A percentile compares a stretch with the other conserved stretches of the same genome.
phyloP scores from a whole-genome alignment of 2,113 vertebrate species.

The Stigmatopora nigra region DNA sequence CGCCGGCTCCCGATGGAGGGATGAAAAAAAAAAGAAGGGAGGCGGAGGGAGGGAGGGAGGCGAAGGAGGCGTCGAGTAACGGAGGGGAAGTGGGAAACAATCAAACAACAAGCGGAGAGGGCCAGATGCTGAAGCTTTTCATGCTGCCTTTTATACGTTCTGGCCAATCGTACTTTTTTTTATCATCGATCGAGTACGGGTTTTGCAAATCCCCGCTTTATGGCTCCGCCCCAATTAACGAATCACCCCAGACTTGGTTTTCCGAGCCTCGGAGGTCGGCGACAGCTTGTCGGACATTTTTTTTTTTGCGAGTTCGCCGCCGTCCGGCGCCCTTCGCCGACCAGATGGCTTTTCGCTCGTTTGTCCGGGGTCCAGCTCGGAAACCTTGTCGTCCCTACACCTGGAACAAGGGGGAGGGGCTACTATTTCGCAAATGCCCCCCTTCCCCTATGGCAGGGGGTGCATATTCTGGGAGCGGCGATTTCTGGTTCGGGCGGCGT shows the following conservation, averaged over 20 bases:
- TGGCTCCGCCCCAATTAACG: conserved; percentile 1
- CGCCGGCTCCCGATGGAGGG: conserved; percentile 64
- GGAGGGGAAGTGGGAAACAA: conserved; percentile 60
- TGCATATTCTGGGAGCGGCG: too few relatives aligned
- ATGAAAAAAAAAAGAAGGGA: conserved; percentile 57
- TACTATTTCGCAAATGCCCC: conserved; percentile 61
- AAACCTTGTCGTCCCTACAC: conserved; percentile 83
- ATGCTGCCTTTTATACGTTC: conserved; percentile 37
- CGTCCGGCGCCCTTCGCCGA: conserved; percentile 76
- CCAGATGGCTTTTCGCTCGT: conserved; percentile 91
- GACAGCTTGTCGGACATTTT: conserved; percentile 75
- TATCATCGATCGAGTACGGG: conserved; percentile 29
- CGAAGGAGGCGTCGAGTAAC: conserved; percentile 34
- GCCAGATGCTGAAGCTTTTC: conserved; percentile 62
- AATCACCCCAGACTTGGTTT: neutral
- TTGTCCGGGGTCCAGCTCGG: conserved; percentile 62
- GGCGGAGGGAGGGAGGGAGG: conserved; percentile 46
- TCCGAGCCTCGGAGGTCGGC: conserved; percentile 28
- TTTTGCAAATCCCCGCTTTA: neutral
- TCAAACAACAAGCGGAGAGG: conserved; percentile 62
- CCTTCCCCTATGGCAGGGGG: too few relatives aligned
- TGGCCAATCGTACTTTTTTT: conserved; percentile 30
- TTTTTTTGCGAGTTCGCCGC: conserved; percentile 77
- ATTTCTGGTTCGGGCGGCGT: conserved; percentile 66
- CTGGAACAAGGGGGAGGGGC: conserved; percentile 82